phyloP scores from a whole-genome alignment of 2,113 vertebrate species.

The Ciconia stormi region DNA sequence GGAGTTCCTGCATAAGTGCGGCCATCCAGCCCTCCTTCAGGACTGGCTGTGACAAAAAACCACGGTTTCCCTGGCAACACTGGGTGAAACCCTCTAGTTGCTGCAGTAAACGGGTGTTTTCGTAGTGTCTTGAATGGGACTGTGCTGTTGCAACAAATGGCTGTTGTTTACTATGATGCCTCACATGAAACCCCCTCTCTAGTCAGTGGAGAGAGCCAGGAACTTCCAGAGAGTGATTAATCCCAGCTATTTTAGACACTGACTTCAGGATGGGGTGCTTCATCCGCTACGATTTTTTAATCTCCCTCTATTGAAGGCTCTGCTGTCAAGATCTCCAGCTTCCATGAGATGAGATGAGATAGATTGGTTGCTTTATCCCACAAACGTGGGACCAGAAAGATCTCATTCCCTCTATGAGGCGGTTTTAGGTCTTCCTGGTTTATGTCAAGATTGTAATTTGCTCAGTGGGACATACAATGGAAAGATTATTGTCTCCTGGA shows the following conservation, averaged over 20 bases:
- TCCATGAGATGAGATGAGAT: background rate
- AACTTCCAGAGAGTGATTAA: background rate
- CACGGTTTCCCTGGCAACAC: background rate
- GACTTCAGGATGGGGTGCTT: background rate
- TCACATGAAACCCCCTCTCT: background rate
- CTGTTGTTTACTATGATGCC: background rate
- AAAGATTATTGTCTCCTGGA: background rate
- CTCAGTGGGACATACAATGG: background rate
- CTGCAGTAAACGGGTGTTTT: background rate
- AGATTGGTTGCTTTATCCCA: background rate
- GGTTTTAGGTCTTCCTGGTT: background rate
- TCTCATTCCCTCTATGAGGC: background rate
- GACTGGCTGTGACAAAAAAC: background rate
- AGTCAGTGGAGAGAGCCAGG: background rate
- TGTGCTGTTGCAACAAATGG: background rate
- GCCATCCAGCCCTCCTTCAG: background rate
- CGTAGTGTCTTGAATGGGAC: background rate
- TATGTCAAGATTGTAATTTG: background rate
- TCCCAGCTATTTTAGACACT: background rate
- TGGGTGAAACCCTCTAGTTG: background rate
- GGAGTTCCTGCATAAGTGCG: background rate
- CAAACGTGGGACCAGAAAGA: background rate
- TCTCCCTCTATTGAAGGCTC: background rate
- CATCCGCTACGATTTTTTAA: background rate
- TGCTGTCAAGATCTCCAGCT: background rate